phyloP scores from a whole-genome alignment of 2,113 vertebrate species.

The Mugil cephalus region DNA sequence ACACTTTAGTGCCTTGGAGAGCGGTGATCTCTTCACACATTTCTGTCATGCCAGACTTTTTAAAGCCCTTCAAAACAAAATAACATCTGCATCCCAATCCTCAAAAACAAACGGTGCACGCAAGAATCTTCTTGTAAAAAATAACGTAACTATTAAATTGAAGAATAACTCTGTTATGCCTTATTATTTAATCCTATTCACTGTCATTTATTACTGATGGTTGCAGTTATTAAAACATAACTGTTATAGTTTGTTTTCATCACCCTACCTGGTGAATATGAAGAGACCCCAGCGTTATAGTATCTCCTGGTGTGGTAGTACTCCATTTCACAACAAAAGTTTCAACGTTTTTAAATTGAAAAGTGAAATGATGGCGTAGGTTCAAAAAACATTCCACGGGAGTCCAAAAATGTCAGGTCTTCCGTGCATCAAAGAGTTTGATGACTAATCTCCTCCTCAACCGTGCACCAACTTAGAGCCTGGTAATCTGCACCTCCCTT shows the following conservation, averaged over 20 bases:
- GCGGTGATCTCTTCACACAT: slow-evolving; percentile 36
- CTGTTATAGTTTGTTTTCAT: no score
- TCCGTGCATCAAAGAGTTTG: slow-evolving; percentile 4
- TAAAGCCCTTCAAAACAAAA: slow-evolving; percentile 54
- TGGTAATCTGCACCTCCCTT: slow-evolving; percentile 45
- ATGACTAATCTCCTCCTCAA: neutral
- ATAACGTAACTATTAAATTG: neutral
- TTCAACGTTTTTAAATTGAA: slow-evolving; percentile 14
- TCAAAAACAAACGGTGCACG: slow-evolving; percentile 9
- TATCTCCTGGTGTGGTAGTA: slow-evolving; percentile 40
- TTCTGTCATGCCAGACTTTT: slow-evolving; percentile 58
- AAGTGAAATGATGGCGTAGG: neutral
- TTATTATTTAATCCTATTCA: no score
- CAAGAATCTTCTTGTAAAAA: neutral
- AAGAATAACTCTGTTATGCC: neutral
- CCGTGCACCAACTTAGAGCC: slow-evolving; percentile 14
- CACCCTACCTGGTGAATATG: slow-evolving; percentile 59
- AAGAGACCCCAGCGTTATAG: slow-evolving; percentile 21
- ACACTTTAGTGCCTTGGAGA: slow-evolving; percentile 10
- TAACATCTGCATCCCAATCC: slow-evolving; percentile 11
- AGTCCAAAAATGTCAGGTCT: slow-evolving; percentile 1
- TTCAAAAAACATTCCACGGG: slow-evolving; percentile 1
- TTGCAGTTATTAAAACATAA: neutral
- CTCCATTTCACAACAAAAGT: slow-evolving; percentile 64
- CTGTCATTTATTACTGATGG: neutral